Base-by-base conservation (phyloP, 2,888 invertebrate species). In the Drosophila testacea region DNA sequence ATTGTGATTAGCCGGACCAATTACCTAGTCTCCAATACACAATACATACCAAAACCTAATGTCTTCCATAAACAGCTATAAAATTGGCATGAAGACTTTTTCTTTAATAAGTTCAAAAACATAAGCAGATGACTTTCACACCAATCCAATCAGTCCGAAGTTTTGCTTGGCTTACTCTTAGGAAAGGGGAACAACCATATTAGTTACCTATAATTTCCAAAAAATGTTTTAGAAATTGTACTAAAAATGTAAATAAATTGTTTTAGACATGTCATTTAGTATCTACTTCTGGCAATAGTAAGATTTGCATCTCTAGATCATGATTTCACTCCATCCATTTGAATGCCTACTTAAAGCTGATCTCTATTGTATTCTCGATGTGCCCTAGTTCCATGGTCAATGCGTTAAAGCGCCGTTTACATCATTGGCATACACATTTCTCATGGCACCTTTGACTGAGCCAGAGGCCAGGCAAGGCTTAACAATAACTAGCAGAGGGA, bases 331-430 rank as follows among this genome's bases (percentile, higher is more conserved):
- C 1, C 11, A 22, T 42, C 4, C 2, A 0, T 11, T 9, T 13
- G 16, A 16, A 0, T 41, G 30, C 42, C 22, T 55, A 46, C 60
- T 74, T 75, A 55, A 75, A 79, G 75, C 60, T n/a, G 6, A 61
- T 44, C 34, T 57, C 16, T 32, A 55, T 47, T 62, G 60, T 75
- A 38, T 36, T 10, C n/a, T 50, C 11, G 46, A 54, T 50, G 80
- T 82, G 81, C 54, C 83, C 81, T 77, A 87, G 79, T 87, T 82
- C 82, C 73, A 68, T 34, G 55, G 48, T 28, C 47, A 28, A 41
- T 47, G 56, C 67, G 56, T 83, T 76, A 81, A 87, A 82, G 70
- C 38, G 11, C 44, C 67, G 46, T 69, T 47, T 30, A 69, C 54
- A 59, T 63, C 63, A 59, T 67, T 54, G 68, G 68, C 74, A 61